A percentile compares a stretch with the other conserved stretches of the same genome.
Conservation (phyloP, 2,113 vertebrate genomes). For the Buteo buteo region DNA sequence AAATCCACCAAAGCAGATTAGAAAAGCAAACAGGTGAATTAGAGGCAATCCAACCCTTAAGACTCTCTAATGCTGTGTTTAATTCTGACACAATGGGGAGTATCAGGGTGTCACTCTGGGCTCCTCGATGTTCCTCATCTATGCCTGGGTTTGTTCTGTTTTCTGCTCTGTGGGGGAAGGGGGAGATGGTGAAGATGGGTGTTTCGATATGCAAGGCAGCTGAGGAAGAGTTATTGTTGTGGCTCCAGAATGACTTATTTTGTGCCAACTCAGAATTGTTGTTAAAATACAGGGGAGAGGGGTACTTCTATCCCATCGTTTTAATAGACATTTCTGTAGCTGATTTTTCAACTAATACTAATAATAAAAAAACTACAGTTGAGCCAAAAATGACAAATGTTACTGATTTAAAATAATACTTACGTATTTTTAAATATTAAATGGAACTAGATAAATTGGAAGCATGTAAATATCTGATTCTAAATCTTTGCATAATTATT, state of each 20-base stretch:
- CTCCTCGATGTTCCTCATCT: rapidly evolving
- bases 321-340: constrained; percentile 15
- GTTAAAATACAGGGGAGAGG: not conserved
- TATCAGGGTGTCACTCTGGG: too few species aligned
- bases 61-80: not conserved
- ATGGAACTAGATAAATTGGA: not conserved
- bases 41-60: rapidly evolving
- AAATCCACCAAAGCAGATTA: not conserved
- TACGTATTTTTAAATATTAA: constrained; percentile 38
- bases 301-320: not conserved
- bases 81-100: not conserved
- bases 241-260: not conserved
- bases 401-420: constrained; percentile 34
- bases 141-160: not conserved
- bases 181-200: not conserved
- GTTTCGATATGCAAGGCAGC: not conserved
- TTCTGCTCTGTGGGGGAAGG: not conserved
- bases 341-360: constrained; percentile 18
- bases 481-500: constrained; percentile 35
- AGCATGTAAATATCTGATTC: constrained; percentile 58
- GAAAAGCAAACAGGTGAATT: not conserved
- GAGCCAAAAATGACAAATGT: constrained; percentile 50
- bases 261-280: constrained; percentile 40
- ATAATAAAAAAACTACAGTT: constrained; percentile 27
- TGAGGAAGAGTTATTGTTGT: not conserved